Evolutionary conservation across 2,797 vertebrate genomes (phyloP).

Genomic region (Spheniscus humboldti): DNA sequence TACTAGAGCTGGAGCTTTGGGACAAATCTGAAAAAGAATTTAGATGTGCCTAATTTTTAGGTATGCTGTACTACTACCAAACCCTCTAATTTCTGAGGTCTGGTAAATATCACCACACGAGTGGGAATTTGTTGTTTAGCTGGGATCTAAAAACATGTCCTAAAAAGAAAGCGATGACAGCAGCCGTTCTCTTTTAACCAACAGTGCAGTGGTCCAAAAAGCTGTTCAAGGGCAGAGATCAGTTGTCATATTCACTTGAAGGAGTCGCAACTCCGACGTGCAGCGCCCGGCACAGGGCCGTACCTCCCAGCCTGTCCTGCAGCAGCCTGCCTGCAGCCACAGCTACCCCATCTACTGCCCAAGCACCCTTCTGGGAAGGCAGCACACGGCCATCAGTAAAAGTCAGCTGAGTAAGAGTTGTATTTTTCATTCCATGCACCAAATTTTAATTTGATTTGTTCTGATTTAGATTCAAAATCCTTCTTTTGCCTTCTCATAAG

Average conservation of each 20-base stretch:
- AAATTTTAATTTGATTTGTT: neutral
- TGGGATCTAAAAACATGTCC: neutral
- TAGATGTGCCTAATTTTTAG: neutral
- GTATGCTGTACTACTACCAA: neutral
- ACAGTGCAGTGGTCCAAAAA: neutral
- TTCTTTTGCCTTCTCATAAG: neutral
- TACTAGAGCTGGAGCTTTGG: neutral
- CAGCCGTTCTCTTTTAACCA: neutral
- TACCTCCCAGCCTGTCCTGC: neutral
- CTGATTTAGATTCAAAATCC: neutral
- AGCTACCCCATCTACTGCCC: too few relatives aligned
- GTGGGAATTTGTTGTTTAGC: neutral
- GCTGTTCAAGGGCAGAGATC: neutral
- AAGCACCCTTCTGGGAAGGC: neutral
- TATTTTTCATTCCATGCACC: neutral
- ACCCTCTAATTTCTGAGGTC: neutral
- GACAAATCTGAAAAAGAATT: neutral
- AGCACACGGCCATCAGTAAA: fast-evolving
- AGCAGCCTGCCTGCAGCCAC: neutral
- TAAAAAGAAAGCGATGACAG: neutral
- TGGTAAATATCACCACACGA: neutral
- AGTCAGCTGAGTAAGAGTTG: fast-evolving
- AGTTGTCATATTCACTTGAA: fast-evolving
- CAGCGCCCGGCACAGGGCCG: fast-evolving
- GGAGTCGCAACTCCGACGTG: fast-evolving